Base-by-base conservation (phyloP, 2,888 invertebrate genomes). In the Drosophila meridionalis region DNA sequence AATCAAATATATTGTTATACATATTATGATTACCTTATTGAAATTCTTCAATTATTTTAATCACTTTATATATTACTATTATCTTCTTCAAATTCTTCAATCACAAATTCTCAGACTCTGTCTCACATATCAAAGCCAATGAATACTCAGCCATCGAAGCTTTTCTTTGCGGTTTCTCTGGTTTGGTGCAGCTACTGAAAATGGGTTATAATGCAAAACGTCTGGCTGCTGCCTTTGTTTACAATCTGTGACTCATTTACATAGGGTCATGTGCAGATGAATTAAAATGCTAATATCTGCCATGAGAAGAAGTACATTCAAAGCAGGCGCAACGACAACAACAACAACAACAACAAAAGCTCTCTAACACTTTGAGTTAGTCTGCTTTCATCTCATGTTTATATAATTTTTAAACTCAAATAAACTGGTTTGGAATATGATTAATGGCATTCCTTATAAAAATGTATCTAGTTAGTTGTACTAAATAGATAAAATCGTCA, bases 211-310 rank as follows among this genome's bases (percentile, higher is more conserved):
- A 68, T 73, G 73, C 43, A 78, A 77, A 72, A 73, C 59, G 47
- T 66, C 65, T 71, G 50, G 56, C 62, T 71, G 61, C 30, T 47
- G 50, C 47, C 61, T 75, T 76, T 52, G 62, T 66, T 45, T 56
- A 48, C 66, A 62, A 68, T 47, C 65, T 71, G 76, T 52, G 32
- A 45, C 76, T 76, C 68, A 79, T 79, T 82, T 79, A 73, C 79
- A 82, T 81, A 69, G 73, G 79, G 73, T 73, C 79, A 78, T 73
- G 80, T 78, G 80, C 69, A 78, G 78, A 81, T 75, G 63, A 76
- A 76, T 76, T 58, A 65, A 76, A 80, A 82, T 82, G 76, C 73
- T 76, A 76, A 81, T 81, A 69, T 65, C 72, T 62, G 30, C 48
- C 78, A 73, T 62, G 74, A 57, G 66, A 67, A 57, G 66, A 63